These are phyloP conservation scores for Melanargia galathea DNA, from an alignment of 2,888 invertebrate genomes.

Conservation along the genomic window DNA sequence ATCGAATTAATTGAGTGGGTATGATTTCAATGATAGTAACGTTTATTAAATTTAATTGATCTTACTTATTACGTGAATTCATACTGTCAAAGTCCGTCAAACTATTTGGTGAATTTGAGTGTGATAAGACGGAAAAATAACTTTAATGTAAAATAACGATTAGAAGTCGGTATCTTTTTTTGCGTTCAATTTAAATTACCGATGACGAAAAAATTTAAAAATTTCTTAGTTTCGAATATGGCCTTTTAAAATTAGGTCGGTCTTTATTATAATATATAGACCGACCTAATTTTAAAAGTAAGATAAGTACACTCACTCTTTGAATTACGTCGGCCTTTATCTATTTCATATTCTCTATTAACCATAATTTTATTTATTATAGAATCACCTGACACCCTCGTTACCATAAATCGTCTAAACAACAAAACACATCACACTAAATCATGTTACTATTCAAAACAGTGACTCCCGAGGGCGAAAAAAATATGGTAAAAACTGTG, in stretches of 20 bases:
- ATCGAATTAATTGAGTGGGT: neutral
- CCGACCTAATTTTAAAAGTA: too few relatives aligned
- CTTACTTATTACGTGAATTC: neutral
- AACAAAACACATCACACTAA: slow-evolving; percentile 70
- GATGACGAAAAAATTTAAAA: too few relatives aligned
- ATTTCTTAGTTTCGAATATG: too few relatives aligned
- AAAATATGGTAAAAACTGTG: slow-evolving; percentile 63
- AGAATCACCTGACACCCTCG: slow-evolving; percentile 57
- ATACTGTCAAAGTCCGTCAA: neutral
- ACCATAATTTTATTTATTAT: slow-evolving; percentile 41
- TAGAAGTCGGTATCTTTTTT: too few relatives aligned
- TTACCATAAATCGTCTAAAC: slow-evolving; percentile 71
- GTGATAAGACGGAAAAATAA: neutral
- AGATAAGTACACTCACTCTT: too few relatives aligned
- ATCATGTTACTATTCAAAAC: slow-evolving; percentile 77
- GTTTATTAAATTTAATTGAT: neutral
- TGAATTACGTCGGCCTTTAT: slow-evolving; percentile 12
- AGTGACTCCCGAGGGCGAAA: slow-evolving; percentile 57
- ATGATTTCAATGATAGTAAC: neutral
- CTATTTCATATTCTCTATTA: slow-evolving; percentile 48
- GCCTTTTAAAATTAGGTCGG: slow-evolving; percentile 6
- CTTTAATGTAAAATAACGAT: too few relatives aligned
- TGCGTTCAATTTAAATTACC: too few relatives aligned
- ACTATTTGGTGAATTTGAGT: neutral
- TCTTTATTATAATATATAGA: too few relatives aligned